phyloP scores from a whole-genome alignment of 2,888 invertebrate species.

The Uropetala carovei region DNA sequence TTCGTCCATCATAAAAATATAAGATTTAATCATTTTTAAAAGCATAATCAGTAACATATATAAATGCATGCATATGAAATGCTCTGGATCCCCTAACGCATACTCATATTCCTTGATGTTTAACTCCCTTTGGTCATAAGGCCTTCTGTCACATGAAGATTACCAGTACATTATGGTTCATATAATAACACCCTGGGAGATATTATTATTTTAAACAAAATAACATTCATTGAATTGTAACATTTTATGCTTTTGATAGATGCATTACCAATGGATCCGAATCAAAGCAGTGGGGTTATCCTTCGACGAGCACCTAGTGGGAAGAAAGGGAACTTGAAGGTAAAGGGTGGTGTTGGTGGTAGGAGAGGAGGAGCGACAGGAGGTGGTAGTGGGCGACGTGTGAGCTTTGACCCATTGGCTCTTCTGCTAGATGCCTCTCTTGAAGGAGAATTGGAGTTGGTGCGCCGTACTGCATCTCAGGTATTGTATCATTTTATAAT shows the following conservation, averaged over 20 bases:
- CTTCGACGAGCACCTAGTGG: conserved; percentile 79
- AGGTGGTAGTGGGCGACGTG: conserved; percentile 83
- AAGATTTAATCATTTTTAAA: too few relatives aligned
- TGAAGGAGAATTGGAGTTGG: conserved; percentile 98
- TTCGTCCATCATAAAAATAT: too few relatives aligned
- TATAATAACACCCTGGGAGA: too few relatives aligned
- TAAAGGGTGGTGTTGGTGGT: conserved; percentile 71
- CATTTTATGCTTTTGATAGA: not conserved
- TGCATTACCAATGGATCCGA: not conserved
- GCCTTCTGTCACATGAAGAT: too few relatives aligned
- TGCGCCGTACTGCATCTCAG: conserved; percentile 95
- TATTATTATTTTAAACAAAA: too few relatives aligned
- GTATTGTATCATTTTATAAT: conserved; percentile 73
- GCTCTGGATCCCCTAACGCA: too few relatives aligned
- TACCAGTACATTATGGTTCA: too few relatives aligned
- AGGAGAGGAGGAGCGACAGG: conserved; percentile 2
- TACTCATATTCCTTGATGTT: too few relatives aligned
- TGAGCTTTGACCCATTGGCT: conserved; percentile 98
- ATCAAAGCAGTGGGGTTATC: not conserved
- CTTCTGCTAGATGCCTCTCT: conserved; percentile 96
- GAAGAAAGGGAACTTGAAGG: conserved; percentile 88
- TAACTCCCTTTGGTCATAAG: too few relatives aligned
- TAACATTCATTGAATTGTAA: too few relatives aligned
- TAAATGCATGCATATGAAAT: too few relatives aligned
- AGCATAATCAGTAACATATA: too few relatives aligned